phyloP scores from a whole-genome alignment of 2,113 vertebrate species.

The Nettapus auritus region DNA sequence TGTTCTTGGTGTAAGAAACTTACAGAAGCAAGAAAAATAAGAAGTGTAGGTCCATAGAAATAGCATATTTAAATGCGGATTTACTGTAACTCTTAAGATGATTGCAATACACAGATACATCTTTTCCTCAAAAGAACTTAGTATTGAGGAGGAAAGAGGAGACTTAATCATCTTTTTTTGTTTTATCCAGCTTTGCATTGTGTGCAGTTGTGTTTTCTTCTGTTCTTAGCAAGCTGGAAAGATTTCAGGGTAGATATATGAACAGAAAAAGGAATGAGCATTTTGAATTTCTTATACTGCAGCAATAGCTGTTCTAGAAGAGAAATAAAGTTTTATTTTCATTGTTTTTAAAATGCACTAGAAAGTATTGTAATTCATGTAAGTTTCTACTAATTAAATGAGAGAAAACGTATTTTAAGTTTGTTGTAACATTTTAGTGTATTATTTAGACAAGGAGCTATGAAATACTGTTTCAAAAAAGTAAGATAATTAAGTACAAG shows the following conservation, averaged over 20 bases:
- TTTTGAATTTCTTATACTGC: background rate
- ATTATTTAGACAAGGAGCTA: background rate
- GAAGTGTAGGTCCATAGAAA: fast-evolving
- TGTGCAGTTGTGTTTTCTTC: background rate
- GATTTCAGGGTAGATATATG: background rate
- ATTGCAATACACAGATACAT: background rate
- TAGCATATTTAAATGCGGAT: fast-evolving
- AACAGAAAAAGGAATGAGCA: background rate
- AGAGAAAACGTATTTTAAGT: fast-evolving
- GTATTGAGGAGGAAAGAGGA: background rate
- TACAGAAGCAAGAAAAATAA: background rate
- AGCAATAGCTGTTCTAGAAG: background rate
- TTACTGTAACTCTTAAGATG: fast-evolving
- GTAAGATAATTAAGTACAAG: background rate
- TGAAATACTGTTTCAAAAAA: background rate
- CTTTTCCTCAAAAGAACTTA: background rate
- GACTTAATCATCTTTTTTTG: background rate
- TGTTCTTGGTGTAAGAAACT: background rate
- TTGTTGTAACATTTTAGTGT: background rate
- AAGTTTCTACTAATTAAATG: background rate
- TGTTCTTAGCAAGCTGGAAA: background rate
- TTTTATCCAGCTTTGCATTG: background rate
- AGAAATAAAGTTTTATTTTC: background rate
- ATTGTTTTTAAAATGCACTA: too few species aligned
- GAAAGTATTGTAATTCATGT: background rate